These are phyloP conservation scores for Apoda limacodes DNA, from an alignment of 2,888 invertebrate species.

Conservation along the genomic window DNA sequence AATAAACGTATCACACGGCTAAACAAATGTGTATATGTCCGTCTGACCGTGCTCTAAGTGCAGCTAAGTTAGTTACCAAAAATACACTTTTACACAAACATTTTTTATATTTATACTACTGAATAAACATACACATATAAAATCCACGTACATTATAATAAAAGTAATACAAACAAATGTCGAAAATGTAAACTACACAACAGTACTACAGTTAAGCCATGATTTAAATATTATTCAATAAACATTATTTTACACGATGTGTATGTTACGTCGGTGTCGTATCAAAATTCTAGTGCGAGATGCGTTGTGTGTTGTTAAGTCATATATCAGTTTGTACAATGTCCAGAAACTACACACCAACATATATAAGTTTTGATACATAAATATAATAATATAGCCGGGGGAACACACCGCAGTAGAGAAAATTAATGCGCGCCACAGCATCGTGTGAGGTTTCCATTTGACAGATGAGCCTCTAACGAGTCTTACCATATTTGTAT, in stretches of 20 bases:
- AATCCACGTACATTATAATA: slow-evolving; percentile 65
- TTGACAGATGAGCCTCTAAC: slow-evolving; percentile 66
- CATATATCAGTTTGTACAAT: too few species aligned
- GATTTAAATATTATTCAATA: slow-evolving; percentile 62
- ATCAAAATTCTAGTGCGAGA: slow-evolving; percentile 37
- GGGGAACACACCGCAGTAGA: slow-evolving; percentile 21
- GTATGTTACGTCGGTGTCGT: slow-evolving; percentile 32
- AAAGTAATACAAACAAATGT: slow-evolving; percentile 68
- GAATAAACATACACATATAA: slow-evolving; percentile 70
- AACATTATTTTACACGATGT: slow-evolving; percentile 57
- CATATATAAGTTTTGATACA: too few species aligned
- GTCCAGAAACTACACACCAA: too few species aligned
- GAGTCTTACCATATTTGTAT: slow-evolving; percentile 69
- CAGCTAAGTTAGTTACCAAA: too few species aligned
- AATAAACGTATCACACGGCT: slow-evolving; percentile 34
- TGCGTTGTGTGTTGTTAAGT: too few species aligned
- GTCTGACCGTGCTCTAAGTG: too few species aligned
- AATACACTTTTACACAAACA: slow-evolving; percentile 67
- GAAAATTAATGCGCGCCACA: slow-evolving; percentile 24
- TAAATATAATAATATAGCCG: too few species aligned
- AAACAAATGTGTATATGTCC: too few species aligned
- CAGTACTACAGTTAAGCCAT: slow-evolving; percentile 67
- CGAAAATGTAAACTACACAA: slow-evolving; percentile 62
- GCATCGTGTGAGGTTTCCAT: slow-evolving; percentile 30
- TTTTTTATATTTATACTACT: slow-evolving; percentile 64